Evolutionary conservation across 2,797 vertebrate genomes (phyloP).

Genomic region (Morelia viridis): DNA sequence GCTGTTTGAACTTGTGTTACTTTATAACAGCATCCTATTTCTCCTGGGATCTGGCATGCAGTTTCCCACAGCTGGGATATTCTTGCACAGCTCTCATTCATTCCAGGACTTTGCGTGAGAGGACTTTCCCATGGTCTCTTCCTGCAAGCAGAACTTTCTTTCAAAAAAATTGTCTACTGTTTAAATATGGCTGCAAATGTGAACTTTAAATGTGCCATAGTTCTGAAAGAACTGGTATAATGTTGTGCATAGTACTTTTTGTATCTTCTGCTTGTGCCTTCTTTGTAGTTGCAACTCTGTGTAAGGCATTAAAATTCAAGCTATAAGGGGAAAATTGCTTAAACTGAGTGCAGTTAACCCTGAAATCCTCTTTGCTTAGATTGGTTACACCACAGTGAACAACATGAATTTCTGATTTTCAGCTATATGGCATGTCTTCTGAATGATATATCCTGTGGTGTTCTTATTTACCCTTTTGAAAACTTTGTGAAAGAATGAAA

Average conservation of each 20-base stretch:
- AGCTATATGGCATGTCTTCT: not conserved
- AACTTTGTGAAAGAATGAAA: not conserved
- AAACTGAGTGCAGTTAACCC: not conserved
- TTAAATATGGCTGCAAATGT: not conserved
- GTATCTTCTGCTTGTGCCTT: not conserved
- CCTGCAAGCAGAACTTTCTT: not conserved
- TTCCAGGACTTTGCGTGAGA: not conserved
- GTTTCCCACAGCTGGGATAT: not conserved
- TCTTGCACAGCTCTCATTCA: not conserved
- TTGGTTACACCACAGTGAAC: not conserved
- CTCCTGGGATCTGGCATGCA: not conserved
- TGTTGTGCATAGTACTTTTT: not conserved
- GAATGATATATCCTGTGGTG: not conserved
- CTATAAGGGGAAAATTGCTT: not conserved
- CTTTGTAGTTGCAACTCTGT: not conserved
- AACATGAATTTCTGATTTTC: not conserved
- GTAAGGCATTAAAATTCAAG: conserved; percentile 5
- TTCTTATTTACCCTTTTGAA: not conserved
- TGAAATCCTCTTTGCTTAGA: not conserved
- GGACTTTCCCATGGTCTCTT: not conserved
- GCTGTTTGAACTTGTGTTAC: not conserved
- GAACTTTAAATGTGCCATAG: not conserved
- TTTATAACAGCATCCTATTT: not conserved
- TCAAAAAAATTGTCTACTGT: not conserved
- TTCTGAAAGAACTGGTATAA: not conserved